Evolutionary conservation across 1,140 invertebrate genomes (phyloP), one percentile per base, ranked within the genome.

Genomic region (Megalopta genalis): DNA sequence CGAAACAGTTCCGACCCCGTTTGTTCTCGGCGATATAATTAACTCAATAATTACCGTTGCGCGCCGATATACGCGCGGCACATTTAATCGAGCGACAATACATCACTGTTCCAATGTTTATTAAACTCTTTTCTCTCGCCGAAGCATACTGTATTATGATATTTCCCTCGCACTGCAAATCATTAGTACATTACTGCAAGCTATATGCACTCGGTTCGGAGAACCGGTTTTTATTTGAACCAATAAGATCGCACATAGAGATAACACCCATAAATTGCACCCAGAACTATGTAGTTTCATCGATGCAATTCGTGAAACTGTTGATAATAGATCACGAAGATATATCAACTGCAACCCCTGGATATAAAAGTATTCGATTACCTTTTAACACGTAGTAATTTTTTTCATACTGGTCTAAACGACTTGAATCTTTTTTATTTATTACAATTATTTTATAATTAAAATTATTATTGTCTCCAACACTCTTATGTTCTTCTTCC

Each of bases 31-130:
- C 10, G 10, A 21, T 62, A 52, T 39, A 14, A 52, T 59, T 18
- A 62, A 37, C 39, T 70, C 37, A 39, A 21, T 2, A 77, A 69
- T 70, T 46, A 69, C 32, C n/a, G 23, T 39, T 39, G 12, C 25
- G 10, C 16, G 5, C 39, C 25, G 42, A 18, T 52, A 18, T 52
- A 42, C 23, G 16, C 23, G 16, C 16, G 18, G 14, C 59, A 23
- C 14, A 16, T 63, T 42, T 27, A 37, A 69, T n/a, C 23, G 14
- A 6, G 5, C 66, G 39, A 7, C 14, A 23, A 70, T 62, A 25
- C 46, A 54, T 71, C 67, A 63, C 21, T 23, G 67, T 1, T 52
- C 10, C 7, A n/a, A 18, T 52, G n/a, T 49, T 77, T 60, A 77
- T 77, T 63, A 49, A 70, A 70, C 63, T 64, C 25, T 62, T 70